phyloP scores from a whole-genome alignment of 2,888 invertebrate species.

The Hypsopygia costalis region DNA sequence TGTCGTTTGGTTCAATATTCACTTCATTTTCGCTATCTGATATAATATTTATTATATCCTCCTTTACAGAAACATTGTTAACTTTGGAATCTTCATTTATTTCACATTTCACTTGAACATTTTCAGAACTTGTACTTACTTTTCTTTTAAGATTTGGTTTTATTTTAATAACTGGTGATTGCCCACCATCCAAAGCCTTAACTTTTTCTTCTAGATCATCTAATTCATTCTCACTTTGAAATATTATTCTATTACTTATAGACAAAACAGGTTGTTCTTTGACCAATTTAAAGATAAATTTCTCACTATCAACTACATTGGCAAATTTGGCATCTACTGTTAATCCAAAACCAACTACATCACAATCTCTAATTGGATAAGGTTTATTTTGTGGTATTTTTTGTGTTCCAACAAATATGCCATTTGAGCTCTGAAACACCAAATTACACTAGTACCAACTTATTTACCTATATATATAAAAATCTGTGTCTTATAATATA shows the following conservation, averaged over 20 bases:
- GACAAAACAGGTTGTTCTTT: slow-evolving; percentile 28
- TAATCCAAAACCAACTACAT: slow-evolving; percentile 80
- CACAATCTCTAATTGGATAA: slow-evolving; percentile 52
- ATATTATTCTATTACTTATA: slow-evolving; percentile 37
- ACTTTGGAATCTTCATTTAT: slow-evolving; percentile 5
- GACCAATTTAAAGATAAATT: slow-evolving; percentile 56
- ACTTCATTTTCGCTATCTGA: slow-evolving; percentile 53
- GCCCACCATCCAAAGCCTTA: slow-evolving; percentile 24
- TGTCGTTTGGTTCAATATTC: slow-evolving; percentile 14
- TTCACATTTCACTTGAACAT: slow-evolving; percentile 25
- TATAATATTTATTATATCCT: slow-evolving; percentile 26
- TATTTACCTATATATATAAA: too few species aligned
- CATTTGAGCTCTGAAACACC: slow-evolving; percentile 80
- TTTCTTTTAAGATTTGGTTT: slow-evolving; percentile 48
- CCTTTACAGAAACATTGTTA: slow-evolving; percentile 9
- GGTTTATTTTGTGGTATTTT: slow-evolving; percentile 53
- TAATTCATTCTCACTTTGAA: slow-evolving; percentile 46
- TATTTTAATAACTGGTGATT: slow-evolving; percentile 25
- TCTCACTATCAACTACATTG: slow-evolving; percentile 49
- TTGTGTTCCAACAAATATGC: slow-evolving; percentile 73
- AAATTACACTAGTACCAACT: too few species aligned
- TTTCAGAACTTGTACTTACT: slow-evolving; percentile 20
- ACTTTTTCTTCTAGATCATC: slow-evolving; percentile 42
- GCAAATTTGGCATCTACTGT: slow-evolving; percentile 38
- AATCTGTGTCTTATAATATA: too few species aligned